Evolutionary conservation across 2,113 vertebrate species (phyloP).

Genomic region (Actinemys pallida): DNA sequence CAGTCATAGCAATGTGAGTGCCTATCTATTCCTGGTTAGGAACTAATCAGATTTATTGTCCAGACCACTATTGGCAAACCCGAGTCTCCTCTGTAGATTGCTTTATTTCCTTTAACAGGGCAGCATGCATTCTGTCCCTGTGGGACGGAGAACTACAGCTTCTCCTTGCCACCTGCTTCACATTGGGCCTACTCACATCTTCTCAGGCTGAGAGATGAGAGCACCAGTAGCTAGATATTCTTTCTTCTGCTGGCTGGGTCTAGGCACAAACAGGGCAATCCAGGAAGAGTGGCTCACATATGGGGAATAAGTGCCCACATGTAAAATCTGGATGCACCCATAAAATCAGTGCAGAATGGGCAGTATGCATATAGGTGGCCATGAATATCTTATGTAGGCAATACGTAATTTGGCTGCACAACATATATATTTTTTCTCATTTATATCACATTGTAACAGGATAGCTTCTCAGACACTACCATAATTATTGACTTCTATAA

Average conservation of each 20-base stretch:
- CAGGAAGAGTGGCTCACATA: background rate
- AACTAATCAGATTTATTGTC: background rate
- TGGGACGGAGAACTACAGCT: background rate
- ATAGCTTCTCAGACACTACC: conserved; percentile 31
- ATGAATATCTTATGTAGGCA: no score
- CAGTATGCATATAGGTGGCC: background rate
- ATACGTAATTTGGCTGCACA: no score
- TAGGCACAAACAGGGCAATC: background rate
- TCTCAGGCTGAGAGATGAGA: background rate
- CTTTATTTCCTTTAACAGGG: background rate
- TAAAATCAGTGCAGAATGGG: background rate
- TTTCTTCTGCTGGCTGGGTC: background rate
- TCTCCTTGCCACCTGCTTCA: background rate
- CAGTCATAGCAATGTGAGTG: background rate
- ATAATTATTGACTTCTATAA: conserved; percentile 58
- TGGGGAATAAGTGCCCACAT: background rate
- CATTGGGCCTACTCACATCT: background rate
- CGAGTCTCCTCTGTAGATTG: background rate
- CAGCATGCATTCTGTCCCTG: background rate
- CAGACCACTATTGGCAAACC: background rate
- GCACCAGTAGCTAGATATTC: background rate
- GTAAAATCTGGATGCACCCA: background rate
- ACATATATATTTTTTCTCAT: conserved; percentile 1
- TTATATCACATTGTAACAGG: conserved; percentile 47
- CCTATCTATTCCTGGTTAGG: background rate